Conservation (phyloP, 2,797 vertebrate genomes). For the Dicrostonyx torquatus region DNA sequence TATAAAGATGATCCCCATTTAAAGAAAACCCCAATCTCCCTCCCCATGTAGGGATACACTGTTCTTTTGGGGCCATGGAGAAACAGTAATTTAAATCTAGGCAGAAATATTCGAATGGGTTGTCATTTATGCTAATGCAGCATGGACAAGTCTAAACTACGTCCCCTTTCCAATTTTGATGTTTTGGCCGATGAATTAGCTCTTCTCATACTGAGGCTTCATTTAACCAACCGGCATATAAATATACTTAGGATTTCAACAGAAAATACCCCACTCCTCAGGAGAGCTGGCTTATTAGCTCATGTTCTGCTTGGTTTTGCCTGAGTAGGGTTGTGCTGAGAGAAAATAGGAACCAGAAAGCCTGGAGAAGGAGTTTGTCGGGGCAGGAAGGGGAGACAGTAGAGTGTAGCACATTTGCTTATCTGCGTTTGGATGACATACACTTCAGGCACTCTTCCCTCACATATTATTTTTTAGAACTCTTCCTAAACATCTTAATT, state of each 20-base stretch:
- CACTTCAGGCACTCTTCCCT: background rate
- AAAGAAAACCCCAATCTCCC: rapidly evolving
- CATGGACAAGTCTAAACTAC: background rate
- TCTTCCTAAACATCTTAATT: background rate
- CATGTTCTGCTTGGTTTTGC: background rate
- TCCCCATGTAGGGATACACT: rapidly evolving
- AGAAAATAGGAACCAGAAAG: too few species aligned
- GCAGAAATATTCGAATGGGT: background rate
- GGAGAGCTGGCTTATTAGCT: background rate
- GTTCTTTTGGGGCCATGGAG: background rate
- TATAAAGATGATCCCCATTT: background rate
- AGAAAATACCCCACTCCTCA: background rate
- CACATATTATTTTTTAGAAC: background rate
- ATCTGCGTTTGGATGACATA: background rate
- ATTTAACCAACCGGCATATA: background rate
- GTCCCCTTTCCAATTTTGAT: background rate
- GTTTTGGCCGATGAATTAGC: background rate
- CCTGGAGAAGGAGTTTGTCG: too few species aligned
- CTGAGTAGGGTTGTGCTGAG: rapidly evolving
- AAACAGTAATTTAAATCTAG: background rate
- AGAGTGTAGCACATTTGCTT: background rate
- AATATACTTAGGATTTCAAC: background rate
- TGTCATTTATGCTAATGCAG: background rate
- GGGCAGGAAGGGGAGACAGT: rapidly evolving
- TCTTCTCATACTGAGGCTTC: background rate